Evolutionary conservation across 2,113 vertebrate species (phyloP).

Genomic region (Emydocephalus ijimae): DNA sequence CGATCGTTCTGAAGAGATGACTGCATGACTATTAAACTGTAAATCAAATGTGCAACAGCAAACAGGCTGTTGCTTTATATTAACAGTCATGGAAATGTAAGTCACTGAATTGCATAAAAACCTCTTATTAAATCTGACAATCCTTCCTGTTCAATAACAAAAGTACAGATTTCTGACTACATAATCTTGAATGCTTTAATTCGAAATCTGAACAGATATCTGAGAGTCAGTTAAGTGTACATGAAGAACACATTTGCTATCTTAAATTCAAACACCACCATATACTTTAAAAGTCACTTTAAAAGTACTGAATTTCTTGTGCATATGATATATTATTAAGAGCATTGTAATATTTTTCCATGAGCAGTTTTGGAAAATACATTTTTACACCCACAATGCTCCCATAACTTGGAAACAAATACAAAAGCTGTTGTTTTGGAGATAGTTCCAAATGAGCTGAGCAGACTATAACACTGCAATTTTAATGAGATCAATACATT

Average conservation of each 20-base stretch:
- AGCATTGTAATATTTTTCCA: constrained; percentile 7
- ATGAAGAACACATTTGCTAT: neutral
- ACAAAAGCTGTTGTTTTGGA: constrained; percentile 22
- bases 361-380: constrained; percentile 8
- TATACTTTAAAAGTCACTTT: constrained; percentile 13
- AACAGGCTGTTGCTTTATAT: neutral
- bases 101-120: neutral
- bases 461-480: neutral
- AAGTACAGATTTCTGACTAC: neutral
- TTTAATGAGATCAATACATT: constrained; percentile 31
- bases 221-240: neutral
- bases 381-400: constrained; percentile 17
- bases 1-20: neutral
- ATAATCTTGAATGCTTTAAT: neutral
- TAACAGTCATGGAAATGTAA: constrained; percentile 1
- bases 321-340: neutral
- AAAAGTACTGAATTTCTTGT: neutral
- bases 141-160: neutral
- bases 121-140: neutral
- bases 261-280: neutral
- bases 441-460: neutral
- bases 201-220: neutral
- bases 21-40: neutral
- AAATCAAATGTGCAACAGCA: neutral
- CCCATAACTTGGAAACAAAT: neutral